These are phyloP conservation scores for Uropsilus gracilis DNA, from an alignment of 2,113 vertebrate genomes.

Conservation along the genomic window DNA sequence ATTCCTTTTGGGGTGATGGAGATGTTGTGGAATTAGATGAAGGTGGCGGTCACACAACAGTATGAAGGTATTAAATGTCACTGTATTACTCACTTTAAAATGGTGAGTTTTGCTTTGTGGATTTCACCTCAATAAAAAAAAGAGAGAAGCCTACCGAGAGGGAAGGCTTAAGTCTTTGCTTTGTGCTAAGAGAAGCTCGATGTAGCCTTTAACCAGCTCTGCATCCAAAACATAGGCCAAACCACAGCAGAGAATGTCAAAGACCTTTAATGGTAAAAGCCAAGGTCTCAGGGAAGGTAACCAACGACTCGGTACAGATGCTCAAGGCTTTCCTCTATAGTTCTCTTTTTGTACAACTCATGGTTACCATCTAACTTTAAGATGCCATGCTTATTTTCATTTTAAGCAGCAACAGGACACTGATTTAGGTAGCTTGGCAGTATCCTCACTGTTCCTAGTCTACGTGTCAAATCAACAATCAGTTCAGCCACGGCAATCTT, in stretches of 20 bases:
- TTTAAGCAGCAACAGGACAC: background rate
- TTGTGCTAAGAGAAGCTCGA: background rate
- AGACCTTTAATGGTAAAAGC: background rate
- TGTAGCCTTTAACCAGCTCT: constrained; percentile 31
- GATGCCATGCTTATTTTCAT: constrained; percentile 6
- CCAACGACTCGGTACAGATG: background rate
- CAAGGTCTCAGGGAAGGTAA: background rate
- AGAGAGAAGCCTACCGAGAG: constrained; percentile 5
- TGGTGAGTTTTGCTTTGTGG: background rate
- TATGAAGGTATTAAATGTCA: background rate
- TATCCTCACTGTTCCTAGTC: background rate
- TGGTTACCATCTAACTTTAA: background rate
- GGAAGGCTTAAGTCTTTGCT: background rate
- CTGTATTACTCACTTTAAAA: constrained; percentile 7
- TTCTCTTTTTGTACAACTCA: background rate
- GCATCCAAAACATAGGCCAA: constrained; percentile 4
- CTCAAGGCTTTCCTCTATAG: background rate
- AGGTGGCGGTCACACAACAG: background rate
- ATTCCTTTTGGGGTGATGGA: background rate
- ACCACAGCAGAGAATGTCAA: constrained; percentile 29
- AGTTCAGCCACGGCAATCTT: background rate
- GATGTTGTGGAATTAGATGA: background rate
- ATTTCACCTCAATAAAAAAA: background rate
- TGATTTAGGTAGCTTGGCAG: background rate
- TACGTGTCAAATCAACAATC: constrained; percentile 20